Conservation (phyloP, 2,888 invertebrate species). For the Chaitophorus viminalis region DNA sequence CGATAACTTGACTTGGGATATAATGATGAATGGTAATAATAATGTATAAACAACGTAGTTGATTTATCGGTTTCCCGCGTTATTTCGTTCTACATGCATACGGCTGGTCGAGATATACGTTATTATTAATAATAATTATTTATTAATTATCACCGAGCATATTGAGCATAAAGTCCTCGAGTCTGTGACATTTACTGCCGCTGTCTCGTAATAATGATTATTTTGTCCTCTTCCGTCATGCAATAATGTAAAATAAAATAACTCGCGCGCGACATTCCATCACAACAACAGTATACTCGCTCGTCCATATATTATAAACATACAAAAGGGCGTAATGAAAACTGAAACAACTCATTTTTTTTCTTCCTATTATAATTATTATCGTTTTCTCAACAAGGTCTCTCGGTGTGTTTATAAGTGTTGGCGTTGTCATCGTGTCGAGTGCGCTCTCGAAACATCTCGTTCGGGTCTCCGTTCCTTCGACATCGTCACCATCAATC, state of each 20-base stretch:
- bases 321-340: background rate
- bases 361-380: background rate
- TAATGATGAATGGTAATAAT: too few species aligned
- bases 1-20: background rate
- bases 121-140: background rate
- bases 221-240: background rate
- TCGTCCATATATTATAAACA: background rate
- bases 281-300: background rate
- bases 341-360: background rate
- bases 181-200: background rate
- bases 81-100: background rate
- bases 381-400: slow-evolving; percentile 9
- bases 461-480: background rate
- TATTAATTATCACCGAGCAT: background rate
- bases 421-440: background rate
- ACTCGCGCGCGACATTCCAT: background rate
- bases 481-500: slow-evolving; percentile 1
- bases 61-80: background rate
- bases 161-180: background rate
- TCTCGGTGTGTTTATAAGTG: background rate
- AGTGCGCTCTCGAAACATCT: slow-evolving; percentile 24
- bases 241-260: background rate
- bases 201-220: background rate
- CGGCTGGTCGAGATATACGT: background rate
- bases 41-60: background rate